Base-by-base conservation (phyloP, 2,797 vertebrate species). In the Spondyliosoma cantharus region DNA sequence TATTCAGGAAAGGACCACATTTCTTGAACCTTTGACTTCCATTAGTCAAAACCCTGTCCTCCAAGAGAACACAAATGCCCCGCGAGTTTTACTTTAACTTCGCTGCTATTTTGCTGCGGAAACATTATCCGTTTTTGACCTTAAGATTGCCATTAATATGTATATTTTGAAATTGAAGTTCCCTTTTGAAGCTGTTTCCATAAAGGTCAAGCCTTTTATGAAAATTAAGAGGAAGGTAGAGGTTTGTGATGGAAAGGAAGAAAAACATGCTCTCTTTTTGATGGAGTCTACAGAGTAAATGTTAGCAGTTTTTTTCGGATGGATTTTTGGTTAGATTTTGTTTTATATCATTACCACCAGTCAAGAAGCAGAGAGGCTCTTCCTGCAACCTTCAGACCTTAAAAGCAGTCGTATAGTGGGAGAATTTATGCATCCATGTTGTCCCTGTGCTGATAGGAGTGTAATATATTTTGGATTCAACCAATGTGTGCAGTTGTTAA, bases 121-220 rank as follows among this genome's bases (percentile, higher is more conserved):
- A 76, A 67, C 68, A 84, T 90, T 75, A 87, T 88, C 78, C 50
- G 14, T 69, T 84, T 88, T 78, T 93, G 88, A 93, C 90, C 90
- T 92, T 92, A 90, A 85, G 69, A 88, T 89, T 91, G 56, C 70
- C 85, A 87, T 90, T 88, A 93, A 86, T 90, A 88, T 92, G 90
- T 84, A 90, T 90, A 85, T 86, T 89, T 89, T 70, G 13, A 83
- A 86, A 87, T 48, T 87, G 63, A 82, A 86, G 78, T 82, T 89
- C 61, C 73, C 57, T 86, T 87, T 76, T 79, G 27, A 87, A 83
- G 59, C 60, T 7, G 53, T 85, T 86, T 87, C 70, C 56, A 49
- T 81, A 89, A 91, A 92, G 91, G 92, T 92, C 93, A 89, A 58
- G 49, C 67, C 45, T 84, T 83, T 78, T 70, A 84, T 89, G 68